phyloP scores from a whole-genome alignment of 2,113 vertebrate species.

The Nematolebias whitei region DNA sequence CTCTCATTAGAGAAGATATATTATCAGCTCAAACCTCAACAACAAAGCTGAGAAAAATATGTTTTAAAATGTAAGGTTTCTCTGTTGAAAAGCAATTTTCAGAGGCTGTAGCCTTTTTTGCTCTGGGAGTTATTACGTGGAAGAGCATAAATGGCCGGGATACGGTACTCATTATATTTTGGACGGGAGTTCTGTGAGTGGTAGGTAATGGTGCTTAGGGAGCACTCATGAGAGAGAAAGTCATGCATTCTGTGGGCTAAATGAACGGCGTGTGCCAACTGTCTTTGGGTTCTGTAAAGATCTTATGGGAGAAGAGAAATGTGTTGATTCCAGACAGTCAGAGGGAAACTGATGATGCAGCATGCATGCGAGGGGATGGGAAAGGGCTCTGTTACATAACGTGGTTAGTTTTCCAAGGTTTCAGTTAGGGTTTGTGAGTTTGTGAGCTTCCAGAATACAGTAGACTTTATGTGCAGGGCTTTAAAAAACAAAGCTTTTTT shows the following conservation, averaged over 20 bases:
- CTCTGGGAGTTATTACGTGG: conserved; percentile 2
- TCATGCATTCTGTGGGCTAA: conserved; percentile 69
- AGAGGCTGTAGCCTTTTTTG: conserved; percentile 3
- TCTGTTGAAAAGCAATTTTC: background rate
- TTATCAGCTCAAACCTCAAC: too few relatives aligned
- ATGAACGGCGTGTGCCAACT: conserved; percentile 59
- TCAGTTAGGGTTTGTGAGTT: conserved; percentile 54
- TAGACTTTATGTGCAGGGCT: background rate
- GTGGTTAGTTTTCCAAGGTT: conserved; percentile 68
- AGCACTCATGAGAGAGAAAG: conserved; percentile 55
- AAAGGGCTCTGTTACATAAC: conserved; percentile 77
- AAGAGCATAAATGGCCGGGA: conserved; percentile 33
- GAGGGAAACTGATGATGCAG: conserved; percentile 76
- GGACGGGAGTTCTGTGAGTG: conserved; percentile 52
- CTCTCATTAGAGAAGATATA: too few relatives aligned
- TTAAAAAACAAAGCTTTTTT: conserved; percentile 6
- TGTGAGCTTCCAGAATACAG: conserved; percentile 27
- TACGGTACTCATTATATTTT: conserved; percentile 58
- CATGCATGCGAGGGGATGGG: conserved; percentile 70
- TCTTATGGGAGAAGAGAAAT: conserved; percentile 73
- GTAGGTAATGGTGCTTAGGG: conserved; percentile 53
- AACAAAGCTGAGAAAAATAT: too few relatives aligned
- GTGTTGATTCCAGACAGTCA: conserved; percentile 76
- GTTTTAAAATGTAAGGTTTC: background rate
- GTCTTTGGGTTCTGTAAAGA: conserved; percentile 67